Evolutionary conservation across 2,888 invertebrate species (phyloP).

Genomic region (Artemia sinica): DNA sequence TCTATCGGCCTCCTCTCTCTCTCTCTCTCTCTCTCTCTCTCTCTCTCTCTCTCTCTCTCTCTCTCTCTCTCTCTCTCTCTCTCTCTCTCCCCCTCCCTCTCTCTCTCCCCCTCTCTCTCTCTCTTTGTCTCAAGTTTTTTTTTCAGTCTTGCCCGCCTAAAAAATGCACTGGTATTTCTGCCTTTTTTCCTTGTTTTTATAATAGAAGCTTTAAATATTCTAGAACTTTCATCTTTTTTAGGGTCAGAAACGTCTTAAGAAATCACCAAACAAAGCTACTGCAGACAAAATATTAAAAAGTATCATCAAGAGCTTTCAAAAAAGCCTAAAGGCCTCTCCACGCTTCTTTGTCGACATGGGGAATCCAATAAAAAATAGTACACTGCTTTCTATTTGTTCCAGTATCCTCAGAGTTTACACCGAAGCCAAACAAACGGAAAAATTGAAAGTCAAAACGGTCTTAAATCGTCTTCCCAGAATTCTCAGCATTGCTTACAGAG

Average conservation of each 20-base stretch:
- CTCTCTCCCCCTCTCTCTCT: no score
- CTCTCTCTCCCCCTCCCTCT: no score
- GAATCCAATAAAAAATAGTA: background rate
- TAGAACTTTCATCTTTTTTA: background rate
- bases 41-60: no score
- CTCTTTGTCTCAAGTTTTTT: no score
- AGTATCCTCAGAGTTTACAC: slow-evolving; percentile 1
- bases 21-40: no score
- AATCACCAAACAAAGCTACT: background rate
- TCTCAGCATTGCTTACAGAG: background rate
- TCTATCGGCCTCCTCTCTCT: no score
- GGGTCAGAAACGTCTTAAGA: background rate
- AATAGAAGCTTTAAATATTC: no score
- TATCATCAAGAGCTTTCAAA: slow-evolving; percentile 11
- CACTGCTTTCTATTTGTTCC: background rate
- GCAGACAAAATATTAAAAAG: background rate
- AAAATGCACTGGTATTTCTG: no score
- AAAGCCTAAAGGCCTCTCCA: slow-evolving; percentile 1
- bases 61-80: no score
- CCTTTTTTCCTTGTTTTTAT: no score
- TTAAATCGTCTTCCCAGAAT: slow-evolving; percentile 12
- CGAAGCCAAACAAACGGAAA: background rate
- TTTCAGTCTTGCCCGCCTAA: no score
- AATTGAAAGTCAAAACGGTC: slow-evolving; percentile 9
- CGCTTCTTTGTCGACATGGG: background rate